Evolutionary conservation across 2,888 invertebrate genomes (phyloP), one percentile per base, ranked within the genome.

Genomic region (Exocentrus adspersus): DNA sequence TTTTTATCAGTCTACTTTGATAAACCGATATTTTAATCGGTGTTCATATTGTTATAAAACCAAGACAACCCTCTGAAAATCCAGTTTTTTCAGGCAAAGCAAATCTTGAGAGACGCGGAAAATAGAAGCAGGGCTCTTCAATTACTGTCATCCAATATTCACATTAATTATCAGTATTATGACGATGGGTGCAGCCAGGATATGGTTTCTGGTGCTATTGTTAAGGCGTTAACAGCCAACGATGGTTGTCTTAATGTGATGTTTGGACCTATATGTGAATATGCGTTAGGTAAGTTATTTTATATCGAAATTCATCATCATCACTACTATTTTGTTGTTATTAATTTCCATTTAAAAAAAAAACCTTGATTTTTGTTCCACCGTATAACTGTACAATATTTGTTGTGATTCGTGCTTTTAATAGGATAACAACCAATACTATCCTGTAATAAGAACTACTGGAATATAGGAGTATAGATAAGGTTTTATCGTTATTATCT

Each of bases 201-300:
- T 0, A 87, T 88, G 78, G 92, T 91, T 0, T 88, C 91, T 53
- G 88, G 90, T 52, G 86, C 87, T 0, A 89, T 92, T 1, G 89
- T 93, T 73, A 89, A 92, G 73, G 90, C 90, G 1, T 89, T 89
- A 9, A 59, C 60, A 19, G 64, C 37, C 37, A 37, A 69, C 78
- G 87, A 85, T 10, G 83, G 88, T 73, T 92, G 92, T 79, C 89
- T 90, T 0, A 90, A 93, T 75, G 88, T 92, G 0, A 89, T 93
- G 75, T 89, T 94, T 72, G 94, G 94, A 7, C 92, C 93, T 0
- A 87, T 90, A 0, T 94, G 94, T 74, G 94, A 94, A 76, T 93
- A 90, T 80, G 89, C 91, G 21, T 81, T 93, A 56, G 93, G 94
- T 94, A 83, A 87, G 89, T 85, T 32, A 14, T 10, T 24, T 14